phyloP scores from a whole-genome alignment of 2,113 vertebrate species.

The Bungarus multicinctus region DNA sequence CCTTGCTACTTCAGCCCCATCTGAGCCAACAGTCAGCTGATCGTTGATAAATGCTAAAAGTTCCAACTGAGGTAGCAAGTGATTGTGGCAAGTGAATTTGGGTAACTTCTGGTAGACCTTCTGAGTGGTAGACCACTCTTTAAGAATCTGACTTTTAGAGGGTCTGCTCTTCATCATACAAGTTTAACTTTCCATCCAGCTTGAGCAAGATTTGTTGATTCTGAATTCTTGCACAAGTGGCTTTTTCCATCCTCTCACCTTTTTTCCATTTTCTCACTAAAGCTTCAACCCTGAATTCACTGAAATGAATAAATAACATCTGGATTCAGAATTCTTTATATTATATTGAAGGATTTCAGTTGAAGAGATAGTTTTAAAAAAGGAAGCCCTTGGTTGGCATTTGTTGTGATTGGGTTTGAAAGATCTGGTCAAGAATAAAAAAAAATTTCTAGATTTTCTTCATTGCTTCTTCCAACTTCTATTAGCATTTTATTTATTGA shows the following conservation, averaged over 20 bases:
- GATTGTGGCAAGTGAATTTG: not conserved
- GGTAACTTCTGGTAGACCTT: not conserved
- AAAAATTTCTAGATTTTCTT: conserved; percentile 54
- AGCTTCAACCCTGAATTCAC: not conserved
- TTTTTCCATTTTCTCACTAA: conserved; percentile 19
- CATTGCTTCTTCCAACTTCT: conserved; percentile 58
- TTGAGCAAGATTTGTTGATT: not conserved
- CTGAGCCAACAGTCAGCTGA: not conserved
- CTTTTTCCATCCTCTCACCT: not conserved
- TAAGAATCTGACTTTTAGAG: not conserved
- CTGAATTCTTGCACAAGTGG: not conserved
- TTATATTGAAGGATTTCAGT: not conserved
- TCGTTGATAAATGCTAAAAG: not conserved
- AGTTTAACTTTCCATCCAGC: not conserved
- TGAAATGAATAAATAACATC: not conserved
- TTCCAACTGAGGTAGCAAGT: not conserved
- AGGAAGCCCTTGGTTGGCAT: not conserved
- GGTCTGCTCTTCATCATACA: not conserved
- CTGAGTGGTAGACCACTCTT: not conserved
- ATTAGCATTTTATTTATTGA: conserved; percentile 17
- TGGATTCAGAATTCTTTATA: not conserved
- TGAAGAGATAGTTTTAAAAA: not conserved
- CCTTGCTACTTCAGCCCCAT: not conserved
- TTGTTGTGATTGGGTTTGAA: not conserved
- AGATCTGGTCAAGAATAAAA: not conserved